Percentiles rank a stretch among this genome's conserved stretches.
These are phyloP conservation scores for Rhagoletis pomonella DNA, from an alignment of 1,140 invertebrate species.

Conservation along the genomic window DNA sequence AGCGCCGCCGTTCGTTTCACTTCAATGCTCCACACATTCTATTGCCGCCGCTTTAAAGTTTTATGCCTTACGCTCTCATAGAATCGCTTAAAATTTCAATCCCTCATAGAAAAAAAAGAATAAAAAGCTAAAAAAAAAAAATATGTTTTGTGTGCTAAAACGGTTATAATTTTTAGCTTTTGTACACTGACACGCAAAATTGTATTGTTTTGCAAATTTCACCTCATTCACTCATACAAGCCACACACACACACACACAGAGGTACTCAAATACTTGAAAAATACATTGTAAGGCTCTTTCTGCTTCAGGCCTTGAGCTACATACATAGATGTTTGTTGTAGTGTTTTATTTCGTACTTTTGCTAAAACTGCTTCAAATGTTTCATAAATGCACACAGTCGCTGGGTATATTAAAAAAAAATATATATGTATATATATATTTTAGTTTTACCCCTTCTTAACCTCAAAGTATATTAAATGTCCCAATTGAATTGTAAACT, in stretches of 20 bases:
- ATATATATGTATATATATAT: too few species aligned
- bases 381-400: background rate
- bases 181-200: slow-evolving; percentile 17
- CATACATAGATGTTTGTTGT: background rate
- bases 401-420: background rate
- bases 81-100: background rate
- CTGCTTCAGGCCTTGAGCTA: background rate
- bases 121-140: slow-evolving; percentile 4
- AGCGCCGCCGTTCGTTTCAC: slow-evolving; percentile 43
- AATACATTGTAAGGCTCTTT: background rate
- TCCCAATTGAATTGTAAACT: too few species aligned
- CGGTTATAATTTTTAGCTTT: slow-evolving; percentile 51
- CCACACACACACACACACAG: slow-evolving; percentile 7
- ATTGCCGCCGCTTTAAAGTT: background rate
- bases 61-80: slow-evolving; percentile 10
- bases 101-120: slow-evolving; percentile 11
- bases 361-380: background rate
- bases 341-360: slow-evolving; percentile 1
- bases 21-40: background rate
- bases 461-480: too few species aligned
- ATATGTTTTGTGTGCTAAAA: slow-evolving; percentile 17
- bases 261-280: background rate
- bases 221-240: background rate
- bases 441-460: too few species aligned
- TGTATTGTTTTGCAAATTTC: slow-evolving; percentile 9